A percentile compares a stretch with the other conserved stretches of the same genome.
These are phyloP conservation scores for Etheostoma spectabile DNA, from an alignment of 2,113 vertebrate species.

Conservation along the genomic window DNA sequence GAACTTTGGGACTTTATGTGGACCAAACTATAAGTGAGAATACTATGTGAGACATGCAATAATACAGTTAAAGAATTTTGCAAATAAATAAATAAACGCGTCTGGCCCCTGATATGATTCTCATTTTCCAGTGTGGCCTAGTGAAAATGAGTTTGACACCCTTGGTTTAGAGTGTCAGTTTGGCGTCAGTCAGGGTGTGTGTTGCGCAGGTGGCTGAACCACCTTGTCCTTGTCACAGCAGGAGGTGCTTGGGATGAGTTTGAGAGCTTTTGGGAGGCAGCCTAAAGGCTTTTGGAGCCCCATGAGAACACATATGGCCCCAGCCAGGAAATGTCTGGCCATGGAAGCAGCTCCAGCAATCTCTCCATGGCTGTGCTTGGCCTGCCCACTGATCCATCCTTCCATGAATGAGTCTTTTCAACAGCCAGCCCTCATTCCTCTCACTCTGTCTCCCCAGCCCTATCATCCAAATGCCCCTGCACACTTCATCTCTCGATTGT, in stretches of 20 bases:
- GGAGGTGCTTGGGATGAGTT: slow-evolving; percentile 31
- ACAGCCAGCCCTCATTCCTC: slow-evolving; percentile 28
- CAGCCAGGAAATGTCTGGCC: slow-evolving; percentile 67
- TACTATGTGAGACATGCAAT: too few species aligned
- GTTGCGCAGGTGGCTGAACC: slow-evolving; percentile 61
- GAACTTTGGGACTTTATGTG: too few species aligned
- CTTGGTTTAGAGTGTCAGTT: neutral
- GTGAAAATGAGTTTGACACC: too few species aligned
- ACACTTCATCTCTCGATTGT: slow-evolving; percentile 9
- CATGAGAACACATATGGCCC: slow-evolving; percentile 69
- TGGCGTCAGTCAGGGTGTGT: slow-evolving; percentile 20
- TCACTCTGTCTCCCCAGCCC: slow-evolving; percentile 22
- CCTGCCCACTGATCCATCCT: slow-evolving; percentile 42
- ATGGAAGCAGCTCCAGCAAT: slow-evolving; percentile 38
- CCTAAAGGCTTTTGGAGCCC: slow-evolving; percentile 64
- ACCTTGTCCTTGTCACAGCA: slow-evolving; percentile 60
- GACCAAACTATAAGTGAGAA: too few species aligned
- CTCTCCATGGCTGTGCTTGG: slow-evolving; percentile 36
- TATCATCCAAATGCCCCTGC: slow-evolving; percentile 44
- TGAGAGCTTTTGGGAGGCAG: slow-evolving; percentile 64
- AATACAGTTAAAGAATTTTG: too few species aligned
- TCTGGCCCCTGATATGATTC: too few species aligned
- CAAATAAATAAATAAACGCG: too few species aligned
- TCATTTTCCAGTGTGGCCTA: too few species aligned
- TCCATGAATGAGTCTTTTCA: slow-evolving; percentile 58